Percentiles rank a stretch among this genome's conserved stretches.
These are phyloP conservation scores for Amblyjoppa fuscipennis DNA, from an alignment of 2,888 invertebrate genomes.

Conservation along the genomic window DNA sequence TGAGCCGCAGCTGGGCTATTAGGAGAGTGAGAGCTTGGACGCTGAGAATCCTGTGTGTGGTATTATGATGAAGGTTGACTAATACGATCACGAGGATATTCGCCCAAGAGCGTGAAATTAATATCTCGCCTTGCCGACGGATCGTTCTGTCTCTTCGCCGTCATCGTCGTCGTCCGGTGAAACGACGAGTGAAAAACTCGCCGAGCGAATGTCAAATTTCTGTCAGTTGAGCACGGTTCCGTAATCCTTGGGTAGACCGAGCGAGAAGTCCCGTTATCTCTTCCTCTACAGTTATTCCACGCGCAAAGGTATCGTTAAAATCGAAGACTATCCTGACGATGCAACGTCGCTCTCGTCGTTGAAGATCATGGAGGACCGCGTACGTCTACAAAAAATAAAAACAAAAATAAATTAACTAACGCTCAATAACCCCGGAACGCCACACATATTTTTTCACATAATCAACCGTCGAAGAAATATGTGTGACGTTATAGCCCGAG, in stretches of 20 bases:
- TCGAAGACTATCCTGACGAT: conserved; percentile 21
- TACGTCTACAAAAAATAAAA: conserved; percentile 40
- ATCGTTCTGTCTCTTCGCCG: conserved; percentile 20
- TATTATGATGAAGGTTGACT: conserved; percentile 65
- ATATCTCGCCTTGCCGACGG: conserved; percentile 61
- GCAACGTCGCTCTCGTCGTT: neutral
- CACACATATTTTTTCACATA: neutral
- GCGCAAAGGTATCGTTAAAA: conserved; percentile 2
- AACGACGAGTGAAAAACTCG: conserved; percentile 1
- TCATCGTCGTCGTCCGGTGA: neutral
- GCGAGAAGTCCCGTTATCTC: conserved; percentile 23
- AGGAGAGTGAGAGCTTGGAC: conserved; percentile 19
- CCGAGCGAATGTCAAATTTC: conserved; percentile 60
- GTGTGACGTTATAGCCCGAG: too few species aligned
- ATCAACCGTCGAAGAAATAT: neutral
- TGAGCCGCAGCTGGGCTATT: conserved; percentile 46
- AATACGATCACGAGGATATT: conserved; percentile 64
- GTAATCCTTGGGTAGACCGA: conserved; percentile 37
- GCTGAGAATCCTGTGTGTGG: conserved; percentile 11
- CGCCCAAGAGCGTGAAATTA: conserved; percentile 67
- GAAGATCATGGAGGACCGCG: conserved; percentile 48
- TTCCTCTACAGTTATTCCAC: conserved; percentile 7
- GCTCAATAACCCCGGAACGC: neutral
- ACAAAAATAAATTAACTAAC: neutral
- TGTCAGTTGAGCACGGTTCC: conserved; percentile 35